Conservation (phyloP, 2,888 invertebrate genomes). For the Clitarchus hookeri region DNA sequence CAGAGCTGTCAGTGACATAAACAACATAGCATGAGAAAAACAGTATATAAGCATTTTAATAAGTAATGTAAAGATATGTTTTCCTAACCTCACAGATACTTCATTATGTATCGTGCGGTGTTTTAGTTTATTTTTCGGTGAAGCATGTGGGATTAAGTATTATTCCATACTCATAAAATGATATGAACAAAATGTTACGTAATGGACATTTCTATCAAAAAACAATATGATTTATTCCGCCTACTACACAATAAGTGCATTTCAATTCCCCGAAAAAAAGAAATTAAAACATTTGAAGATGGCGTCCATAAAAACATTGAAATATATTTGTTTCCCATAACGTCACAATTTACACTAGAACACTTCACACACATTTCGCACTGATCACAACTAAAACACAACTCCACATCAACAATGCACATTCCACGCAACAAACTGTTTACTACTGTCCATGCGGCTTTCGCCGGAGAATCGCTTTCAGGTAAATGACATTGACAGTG, state of each 20-base stretch:
- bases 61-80: neutral
- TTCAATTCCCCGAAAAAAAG: neutral
- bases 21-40: neutral
- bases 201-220: neutral
- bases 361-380: neutral
- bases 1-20: neutral
- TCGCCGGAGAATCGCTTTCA: conserved; percentile 21
- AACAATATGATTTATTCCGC: conserved; percentile 4
- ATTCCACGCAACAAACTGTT: neutral
- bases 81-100: too few species aligned
- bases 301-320: conserved; percentile 42
- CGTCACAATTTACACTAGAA: neutral
- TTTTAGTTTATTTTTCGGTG: too few species aligned
- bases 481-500: conserved; percentile 43
- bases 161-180: too few species aligned
- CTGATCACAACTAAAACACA: neutral
- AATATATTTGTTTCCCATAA: conserved; percentile 30
- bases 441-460: conserved; percentile 20
- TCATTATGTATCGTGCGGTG: too few species aligned
- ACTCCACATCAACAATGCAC: neutral
- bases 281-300: conserved; percentile 43
- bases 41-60: neutral
- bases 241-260: neutral
- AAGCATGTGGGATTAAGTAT: too few species aligned
- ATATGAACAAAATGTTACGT: neutral